Conservation (phyloP, 1,140 invertebrate genomes). For the Drosophila kepulauana region DNA sequence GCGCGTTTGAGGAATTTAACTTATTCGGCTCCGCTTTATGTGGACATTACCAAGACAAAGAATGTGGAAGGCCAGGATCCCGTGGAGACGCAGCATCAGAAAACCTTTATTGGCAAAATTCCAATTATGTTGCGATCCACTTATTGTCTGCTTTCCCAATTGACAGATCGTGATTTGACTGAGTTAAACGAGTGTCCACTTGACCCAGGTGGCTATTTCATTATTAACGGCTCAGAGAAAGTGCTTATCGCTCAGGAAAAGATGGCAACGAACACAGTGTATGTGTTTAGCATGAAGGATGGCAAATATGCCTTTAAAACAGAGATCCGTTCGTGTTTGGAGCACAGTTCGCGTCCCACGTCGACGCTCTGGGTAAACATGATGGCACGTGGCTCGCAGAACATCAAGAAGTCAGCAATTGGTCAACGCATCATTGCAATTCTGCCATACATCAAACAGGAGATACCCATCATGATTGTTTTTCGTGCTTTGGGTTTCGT, state of each 20-base stretch:
- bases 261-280: slow-evolving; percentile 99
- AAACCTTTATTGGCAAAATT: slow-evolving; percentile 99
- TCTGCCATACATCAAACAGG: slow-evolving; percentile 99
- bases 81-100: slow-evolving; percentile 97
- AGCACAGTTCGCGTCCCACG: slow-evolving; percentile 96
- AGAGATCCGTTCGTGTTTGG: slow-evolving; percentile 97
- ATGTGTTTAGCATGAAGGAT: slow-evolving; percentile 99
- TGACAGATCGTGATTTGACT: slow-evolving; percentile 98
- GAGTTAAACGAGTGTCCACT: slow-evolving; percentile 99
- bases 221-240: slow-evolving; percentile 98
- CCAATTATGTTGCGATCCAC: slow-evolving; percentile 99
- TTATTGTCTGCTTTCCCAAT: slow-evolving; percentile 96
- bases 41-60: slow-evolving; percentile 99
- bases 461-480: slow-evolving; percentile 99
- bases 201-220: slow-evolving; percentile 98
- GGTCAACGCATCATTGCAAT: slow-evolving; percentile 99
- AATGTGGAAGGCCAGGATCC: slow-evolving; percentile 96
- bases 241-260: slow-evolving; percentile 99
- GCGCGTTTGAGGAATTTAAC: slow-evolving; percentile 94
- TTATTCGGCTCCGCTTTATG: slow-evolving; percentile 98
- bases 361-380: slow-evolving; percentile 99
- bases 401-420: slow-evolving; percentile 98
- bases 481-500: slow-evolving; percentile 99
- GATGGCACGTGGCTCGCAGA: slow-evolving; percentile 98
- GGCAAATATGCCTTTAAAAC: slow-evolving; percentile 99